Evolutionary conservation across 2,888 invertebrate genomes (phyloP), one percentile per base, ranked within the genome.

Genomic region (Phasia obesa): DNA sequence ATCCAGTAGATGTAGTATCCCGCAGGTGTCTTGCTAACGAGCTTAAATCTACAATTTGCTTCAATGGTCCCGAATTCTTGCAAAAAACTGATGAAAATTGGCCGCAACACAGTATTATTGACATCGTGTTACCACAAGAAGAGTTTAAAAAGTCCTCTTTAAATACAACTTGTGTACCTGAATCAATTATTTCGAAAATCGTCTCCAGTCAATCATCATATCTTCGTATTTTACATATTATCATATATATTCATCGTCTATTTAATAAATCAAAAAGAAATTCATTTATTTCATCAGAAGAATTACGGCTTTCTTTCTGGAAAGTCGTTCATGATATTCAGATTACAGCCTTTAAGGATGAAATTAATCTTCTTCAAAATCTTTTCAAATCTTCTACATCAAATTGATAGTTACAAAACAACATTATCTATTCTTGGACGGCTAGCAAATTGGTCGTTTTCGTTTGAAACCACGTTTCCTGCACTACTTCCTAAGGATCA

Each of bases 401-500:
- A 62, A 9, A 17, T 57, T 0, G 19, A 11, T 0, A 23, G 57
- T 19, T 49, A 23, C 4, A 53, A 21, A 51, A 38, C 2, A 55
- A n/a, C 62, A 5, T 27, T 64, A 21, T 4, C 23, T 0, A 53
- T 47, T 9, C 79, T 88, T 44, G 88, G 88, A 4, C 31, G 74
- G 6, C 25, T 57, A 44, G 42, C 64, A 53, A 74, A 74, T n/a
- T 17, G 64, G 27, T 78, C 88, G 1, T 38, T 87, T 4, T 71
- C 84, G 9, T 84, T 74, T 49, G 81, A 85, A 19, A 73, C 85
- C 38, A 86, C 84, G 59, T 86, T 86, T 84, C 87, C 86, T 3
- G 59, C 38, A 21, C 11, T 59, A 4, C 11, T 38, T 21, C 38
- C 35, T 3, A 65, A 51, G 19, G 1, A 51, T 53, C 53, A 65